Evolutionary conservation across 2,113 vertebrate genomes (phyloP).

Genomic region (Anser brachyrhynchus): DNA sequence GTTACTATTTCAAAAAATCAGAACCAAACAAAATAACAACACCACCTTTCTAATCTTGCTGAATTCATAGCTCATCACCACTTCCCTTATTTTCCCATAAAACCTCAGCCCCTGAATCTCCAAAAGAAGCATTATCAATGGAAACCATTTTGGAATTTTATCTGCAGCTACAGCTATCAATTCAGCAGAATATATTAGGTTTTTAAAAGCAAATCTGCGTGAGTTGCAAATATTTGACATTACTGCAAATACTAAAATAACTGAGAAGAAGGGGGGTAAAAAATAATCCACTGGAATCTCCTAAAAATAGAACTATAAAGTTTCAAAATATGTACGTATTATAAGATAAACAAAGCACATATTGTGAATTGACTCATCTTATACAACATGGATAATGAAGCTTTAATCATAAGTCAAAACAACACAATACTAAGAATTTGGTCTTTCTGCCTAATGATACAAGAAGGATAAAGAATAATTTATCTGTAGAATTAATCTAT

Average conservation of each 20-base stretch:
- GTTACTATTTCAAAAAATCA: neutral
- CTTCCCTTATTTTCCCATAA: neutral
- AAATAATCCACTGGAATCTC: neutral
- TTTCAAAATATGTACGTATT: neutral
- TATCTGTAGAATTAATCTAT: no score
- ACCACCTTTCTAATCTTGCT: neutral
- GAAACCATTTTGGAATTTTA: slow-evolving; percentile 8
- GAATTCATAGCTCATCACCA: neutral
- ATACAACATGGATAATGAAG: neutral
- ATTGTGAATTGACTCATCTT: neutral
- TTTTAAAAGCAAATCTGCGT: neutral
- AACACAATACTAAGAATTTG: neutral
- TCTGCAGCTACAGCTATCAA: neutral
- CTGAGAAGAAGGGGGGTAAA: neutral
- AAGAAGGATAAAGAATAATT: neutral
- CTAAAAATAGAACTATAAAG: neutral
- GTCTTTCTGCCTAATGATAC: neutral
- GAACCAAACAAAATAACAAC: no score
- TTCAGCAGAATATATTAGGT: neutral
- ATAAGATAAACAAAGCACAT: neutral
- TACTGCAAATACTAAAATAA: neutral
- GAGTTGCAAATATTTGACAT: neutral
- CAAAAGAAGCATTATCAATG: neutral
- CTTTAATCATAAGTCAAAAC: neutral
- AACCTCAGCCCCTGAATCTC: neutral